phyloP scores from a whole-genome alignment of 2,113 vertebrate species.

The Poeciliopsis retropinna region DNA sequence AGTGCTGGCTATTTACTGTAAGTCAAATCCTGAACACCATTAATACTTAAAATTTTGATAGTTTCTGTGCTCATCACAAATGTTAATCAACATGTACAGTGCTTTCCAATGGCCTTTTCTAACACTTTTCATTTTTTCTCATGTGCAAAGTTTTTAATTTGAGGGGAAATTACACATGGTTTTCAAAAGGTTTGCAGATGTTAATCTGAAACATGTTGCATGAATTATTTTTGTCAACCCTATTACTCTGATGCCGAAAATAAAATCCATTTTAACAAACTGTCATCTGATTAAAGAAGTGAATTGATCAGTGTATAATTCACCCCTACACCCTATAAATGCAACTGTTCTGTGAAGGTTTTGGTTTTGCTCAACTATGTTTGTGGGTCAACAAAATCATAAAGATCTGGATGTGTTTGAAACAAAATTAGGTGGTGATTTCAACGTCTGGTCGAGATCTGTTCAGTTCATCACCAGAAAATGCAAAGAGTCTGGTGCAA shows the following conservation, averaged over 20 bases:
- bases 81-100: not conserved
- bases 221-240: not conserved
- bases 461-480: not conserved
- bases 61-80: not conserved
- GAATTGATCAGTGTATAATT: too few species aligned
- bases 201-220: too few species aligned
- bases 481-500: not conserved
- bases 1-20: slow-evolving; percentile 95
- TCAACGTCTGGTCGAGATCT: not conserved
- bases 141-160: not conserved
- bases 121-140: not conserved
- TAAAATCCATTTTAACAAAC: too few species aligned
- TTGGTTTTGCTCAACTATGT: not conserved
- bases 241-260: not conserved
- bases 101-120: not conserved
- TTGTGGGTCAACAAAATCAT: not conserved
- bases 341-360: not conserved
- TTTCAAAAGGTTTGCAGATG: too few species aligned
- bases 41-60: not conserved
- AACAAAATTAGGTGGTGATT: not conserved
- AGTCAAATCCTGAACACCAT: slow-evolving; percentile 66
- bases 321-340: not conserved
- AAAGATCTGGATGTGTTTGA: not conserved
- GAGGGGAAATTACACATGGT: too few species aligned
- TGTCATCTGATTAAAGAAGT: too few species aligned